Percentiles rank a stretch among this genome's conserved stretches.
Evolutionary conservation across 1,140 invertebrate species (phyloP).

Genomic region (Campoletis sonorensis): DNA sequence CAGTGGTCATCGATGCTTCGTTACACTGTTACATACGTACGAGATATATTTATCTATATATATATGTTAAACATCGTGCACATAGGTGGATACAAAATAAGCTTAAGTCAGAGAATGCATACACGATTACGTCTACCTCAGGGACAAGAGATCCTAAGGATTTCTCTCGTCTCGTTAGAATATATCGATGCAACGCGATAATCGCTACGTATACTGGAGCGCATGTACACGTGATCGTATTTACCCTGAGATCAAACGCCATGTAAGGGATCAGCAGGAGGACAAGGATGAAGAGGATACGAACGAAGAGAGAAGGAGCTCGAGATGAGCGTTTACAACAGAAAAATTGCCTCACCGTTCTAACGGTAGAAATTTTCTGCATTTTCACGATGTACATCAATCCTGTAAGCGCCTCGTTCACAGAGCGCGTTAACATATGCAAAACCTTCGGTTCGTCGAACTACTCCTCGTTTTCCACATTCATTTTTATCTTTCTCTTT

Average conservation of each 20-base stretch:
- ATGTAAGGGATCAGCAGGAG: slow-evolving; percentile 10
- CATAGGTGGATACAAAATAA: slow-evolving; percentile 1
- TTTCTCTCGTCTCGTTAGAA: slow-evolving; percentile 11
- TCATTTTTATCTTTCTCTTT: neutral
- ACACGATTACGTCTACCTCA: neutral
- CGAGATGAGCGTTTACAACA: slow-evolving; percentile 1
- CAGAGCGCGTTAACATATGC: neutral
- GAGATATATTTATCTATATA: no score
- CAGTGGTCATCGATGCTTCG: slow-evolving; percentile 1
- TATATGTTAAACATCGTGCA: neutral
- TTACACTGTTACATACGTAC: neutral
- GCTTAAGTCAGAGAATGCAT: slow-evolving; percentile 7
- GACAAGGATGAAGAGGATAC: slow-evolving; percentile 10
- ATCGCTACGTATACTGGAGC: neutral
- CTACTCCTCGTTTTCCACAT: slow-evolving; percentile 40
- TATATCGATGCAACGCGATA: slow-evolving; percentile 11
- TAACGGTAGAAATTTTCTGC: slow-evolving; percentile 54
- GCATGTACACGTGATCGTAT: neutral
- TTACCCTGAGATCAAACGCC: neutral
- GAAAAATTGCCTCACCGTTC: neutral
- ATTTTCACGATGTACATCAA: slow-evolving; percentile 46
- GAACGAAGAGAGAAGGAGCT: neutral
- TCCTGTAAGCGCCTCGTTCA: slow-evolving; percentile 36
- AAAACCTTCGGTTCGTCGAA: neutral
- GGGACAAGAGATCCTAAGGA: neutral